phyloP scores from a whole-genome alignment of 1,140 invertebrate species.

The Drosophila carrolli region DNA sequence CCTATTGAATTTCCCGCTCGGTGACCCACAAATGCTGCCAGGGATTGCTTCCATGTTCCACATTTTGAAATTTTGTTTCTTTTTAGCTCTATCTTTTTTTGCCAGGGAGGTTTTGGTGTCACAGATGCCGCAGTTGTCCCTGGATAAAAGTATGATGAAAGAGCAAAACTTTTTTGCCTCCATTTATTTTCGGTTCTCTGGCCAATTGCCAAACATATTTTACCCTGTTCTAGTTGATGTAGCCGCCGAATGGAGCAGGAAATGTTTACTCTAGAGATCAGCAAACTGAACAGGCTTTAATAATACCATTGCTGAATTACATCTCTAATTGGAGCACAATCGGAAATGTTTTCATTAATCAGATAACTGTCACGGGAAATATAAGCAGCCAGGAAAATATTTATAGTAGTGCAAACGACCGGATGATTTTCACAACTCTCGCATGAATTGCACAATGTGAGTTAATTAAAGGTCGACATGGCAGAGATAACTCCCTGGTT shows the following conservation, averaged over 20 bases:
- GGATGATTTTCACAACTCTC: slow-evolving; percentile 8
- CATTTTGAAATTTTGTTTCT: slow-evolving; percentile 28
- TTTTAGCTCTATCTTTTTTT: slow-evolving; percentile 9
- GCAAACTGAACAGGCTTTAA: slow-evolving; percentile 6
- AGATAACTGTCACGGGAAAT: slow-evolving; percentile 19
- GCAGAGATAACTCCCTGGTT: slow-evolving; percentile 16
- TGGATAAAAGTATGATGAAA: slow-evolving; percentile 40
- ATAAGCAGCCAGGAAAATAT: slow-evolving; percentile 5
- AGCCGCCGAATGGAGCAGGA: slow-evolving; percentile 11
- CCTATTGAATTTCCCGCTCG: slow-evolving; percentile 20
- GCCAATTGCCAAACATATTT: slow-evolving; percentile 37
- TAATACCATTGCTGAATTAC: slow-evolving; percentile 18
- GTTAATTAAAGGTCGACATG: slow-evolving; percentile 43
- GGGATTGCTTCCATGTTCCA: slow-evolving; percentile 49
- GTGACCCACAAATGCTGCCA: slow-evolving; percentile 33
- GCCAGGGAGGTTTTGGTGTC: slow-evolving; percentile 24
- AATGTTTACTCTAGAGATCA: slow-evolving; percentile 30
- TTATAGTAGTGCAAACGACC: background rate
- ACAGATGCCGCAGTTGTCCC: slow-evolving; percentile 37
- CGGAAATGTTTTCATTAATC: slow-evolving; percentile 40
- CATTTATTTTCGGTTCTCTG: slow-evolving; percentile 2
- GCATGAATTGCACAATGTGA: slow-evolving; percentile 26
- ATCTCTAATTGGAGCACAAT: slow-evolving; percentile 25
- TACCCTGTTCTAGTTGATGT: slow-evolving; percentile 15
- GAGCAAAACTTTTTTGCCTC: slow-evolving; percentile 7